phyloP scores from a whole-genome alignment of 1,140 invertebrate species.

The Homarus americanus region DNA sequence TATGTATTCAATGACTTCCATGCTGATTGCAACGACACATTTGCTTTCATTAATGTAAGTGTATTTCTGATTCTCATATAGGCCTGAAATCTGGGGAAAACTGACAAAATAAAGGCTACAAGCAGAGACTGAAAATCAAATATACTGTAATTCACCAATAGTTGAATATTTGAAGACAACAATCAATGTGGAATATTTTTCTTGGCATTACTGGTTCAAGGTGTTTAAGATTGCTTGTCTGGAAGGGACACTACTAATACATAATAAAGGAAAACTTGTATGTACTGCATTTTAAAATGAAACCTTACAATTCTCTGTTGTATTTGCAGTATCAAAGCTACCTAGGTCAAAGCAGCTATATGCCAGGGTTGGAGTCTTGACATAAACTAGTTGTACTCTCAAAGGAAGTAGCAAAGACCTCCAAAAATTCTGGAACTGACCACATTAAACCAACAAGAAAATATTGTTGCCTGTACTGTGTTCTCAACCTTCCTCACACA shows the following conservation, averaged over 20 bases:
- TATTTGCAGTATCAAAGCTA: slow-evolving; percentile 52
- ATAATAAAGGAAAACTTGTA: slow-evolving; percentile 25
- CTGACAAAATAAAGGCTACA: background rate
- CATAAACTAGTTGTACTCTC: slow-evolving; percentile 48
- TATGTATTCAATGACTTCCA: too few species aligned
- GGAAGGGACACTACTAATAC: slow-evolving; percentile 53
- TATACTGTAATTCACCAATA: background rate
- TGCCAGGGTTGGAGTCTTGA: slow-evolving; percentile 16
- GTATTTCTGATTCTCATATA: too few species aligned
- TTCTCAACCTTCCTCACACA: slow-evolving; percentile 26
- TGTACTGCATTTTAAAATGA: slow-evolving; percentile 40
- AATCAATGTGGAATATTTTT: background rate
- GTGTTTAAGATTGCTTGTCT: slow-evolving; percentile 21
- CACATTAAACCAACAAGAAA: slow-evolving; percentile 13
- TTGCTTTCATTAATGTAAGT: too few species aligned
- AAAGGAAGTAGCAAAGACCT: slow-evolving; percentile 35
- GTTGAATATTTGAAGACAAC: background rate
- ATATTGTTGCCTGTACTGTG: slow-evolving; percentile 30
- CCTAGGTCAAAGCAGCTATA: slow-evolving; percentile 37
- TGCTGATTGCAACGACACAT: too few species aligned
- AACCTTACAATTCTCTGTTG: slow-evolving; percentile 35
- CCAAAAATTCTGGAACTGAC: slow-evolving; percentile 35
- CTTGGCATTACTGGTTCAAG: background rate
- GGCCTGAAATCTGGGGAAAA: too few species aligned
- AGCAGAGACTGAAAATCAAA: background rate